Conservation (phyloP, 1,140 invertebrate genomes). For the Diprion similis region DNA sequence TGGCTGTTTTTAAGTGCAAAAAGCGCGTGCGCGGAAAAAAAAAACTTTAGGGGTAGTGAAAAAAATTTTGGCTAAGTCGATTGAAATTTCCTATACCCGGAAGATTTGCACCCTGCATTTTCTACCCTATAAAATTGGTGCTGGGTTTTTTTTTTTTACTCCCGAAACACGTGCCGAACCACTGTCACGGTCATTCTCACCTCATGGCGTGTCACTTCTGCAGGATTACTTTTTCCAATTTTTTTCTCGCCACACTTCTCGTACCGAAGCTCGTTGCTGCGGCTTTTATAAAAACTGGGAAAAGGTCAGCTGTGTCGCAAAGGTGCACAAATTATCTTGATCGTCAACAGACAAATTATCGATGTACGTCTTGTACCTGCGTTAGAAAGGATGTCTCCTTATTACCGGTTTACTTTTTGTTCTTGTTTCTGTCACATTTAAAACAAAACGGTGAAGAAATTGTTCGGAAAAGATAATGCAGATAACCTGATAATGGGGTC, state of each 20-base stretch:
- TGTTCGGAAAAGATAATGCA: too few relatives aligned
- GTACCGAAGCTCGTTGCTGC: background rate
- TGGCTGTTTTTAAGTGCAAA: background rate
- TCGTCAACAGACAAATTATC: too few relatives aligned
- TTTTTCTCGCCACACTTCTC: too few relatives aligned
- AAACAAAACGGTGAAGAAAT: too few relatives aligned
- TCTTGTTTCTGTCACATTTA: too few relatives aligned
- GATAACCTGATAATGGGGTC: too few relatives aligned
- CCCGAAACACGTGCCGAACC: background rate
- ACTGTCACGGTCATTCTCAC: slow-evolving; percentile 25
- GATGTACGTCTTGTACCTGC: too few relatives aligned
- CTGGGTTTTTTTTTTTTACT: slow-evolving; percentile 30
- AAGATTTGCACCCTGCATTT: slow-evolving; percentile 18
- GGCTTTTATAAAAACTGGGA: background rate
- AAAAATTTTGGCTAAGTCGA: slow-evolving; percentile 34
- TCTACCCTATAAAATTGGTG: slow-evolving; percentile 18
- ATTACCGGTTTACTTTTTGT: too few relatives aligned
- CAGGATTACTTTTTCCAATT: too few relatives aligned
- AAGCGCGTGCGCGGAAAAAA: background rate
- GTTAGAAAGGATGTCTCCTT: too few relatives aligned
- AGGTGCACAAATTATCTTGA: too few relatives aligned
- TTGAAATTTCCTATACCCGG: slow-evolving; percentile 26
- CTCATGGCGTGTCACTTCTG: background rate
- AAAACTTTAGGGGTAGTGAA: slow-evolving; percentile 9
- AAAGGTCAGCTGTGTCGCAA: too few relatives aligned